phyloP scores from a whole-genome alignment of 2,797 vertebrate species.

The Sebastes iracundus region DNA sequence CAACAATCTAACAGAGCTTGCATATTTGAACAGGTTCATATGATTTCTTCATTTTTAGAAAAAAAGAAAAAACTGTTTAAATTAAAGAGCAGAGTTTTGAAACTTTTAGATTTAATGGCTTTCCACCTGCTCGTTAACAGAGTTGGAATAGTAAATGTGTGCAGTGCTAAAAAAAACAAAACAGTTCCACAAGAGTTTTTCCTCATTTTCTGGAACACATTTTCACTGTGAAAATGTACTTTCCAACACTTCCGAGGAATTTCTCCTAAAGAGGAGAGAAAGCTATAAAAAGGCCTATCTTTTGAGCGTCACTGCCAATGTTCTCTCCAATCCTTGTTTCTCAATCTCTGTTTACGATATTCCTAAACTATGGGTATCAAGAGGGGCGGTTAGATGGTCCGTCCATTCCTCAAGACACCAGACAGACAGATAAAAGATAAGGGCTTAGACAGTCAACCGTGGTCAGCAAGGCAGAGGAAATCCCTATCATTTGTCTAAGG shows the following conservation, averaged over 20 bases:
- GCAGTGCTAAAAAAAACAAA: not conserved
- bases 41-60: not conserved
- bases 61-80: conserved; percentile 2
- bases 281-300: not conserved
- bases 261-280: not conserved
- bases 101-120: not conserved
- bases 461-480: conserved; percentile 74
- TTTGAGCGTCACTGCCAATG: not conserved
- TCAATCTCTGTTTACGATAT: conserved; percentile 32
- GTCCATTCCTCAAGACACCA: conserved; percentile 28
- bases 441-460: conserved; percentile 66
- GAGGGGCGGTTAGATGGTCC: conserved; percentile 2
- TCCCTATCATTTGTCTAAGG: conserved; percentile 76
- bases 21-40: not conserved
- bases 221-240: conserved; percentile 14
- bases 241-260: not conserved
- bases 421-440: conserved; percentile 67
- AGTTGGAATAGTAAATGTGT: conserved; percentile 17
- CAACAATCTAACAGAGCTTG: not conserved
- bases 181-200: not conserved
- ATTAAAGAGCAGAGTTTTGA: not conserved
- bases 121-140: conserved; percentile 40
- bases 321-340: conserved; percentile 5
- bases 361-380: conserved; percentile 18
- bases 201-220: conserved; percentile 16